Conservation (phyloP, 2,797 vertebrate genomes). For the Rhyacichthys aspro region DNA sequence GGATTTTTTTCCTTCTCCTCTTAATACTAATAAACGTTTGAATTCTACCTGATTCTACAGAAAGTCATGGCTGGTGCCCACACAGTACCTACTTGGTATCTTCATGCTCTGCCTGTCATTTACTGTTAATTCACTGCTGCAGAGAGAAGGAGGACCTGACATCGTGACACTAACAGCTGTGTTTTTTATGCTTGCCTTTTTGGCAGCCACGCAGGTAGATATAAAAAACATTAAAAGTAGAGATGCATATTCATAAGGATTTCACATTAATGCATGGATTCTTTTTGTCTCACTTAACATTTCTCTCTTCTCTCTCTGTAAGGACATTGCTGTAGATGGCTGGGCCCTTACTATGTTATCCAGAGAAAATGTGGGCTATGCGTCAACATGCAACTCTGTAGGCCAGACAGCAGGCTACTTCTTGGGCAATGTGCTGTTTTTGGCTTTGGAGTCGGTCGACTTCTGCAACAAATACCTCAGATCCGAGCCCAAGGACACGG, state of each 20-base stretch:
- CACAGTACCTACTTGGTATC: slow-evolving; percentile 92
- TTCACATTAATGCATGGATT: neutral
- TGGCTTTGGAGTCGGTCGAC: slow-evolving; percentile 93
- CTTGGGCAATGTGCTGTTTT: slow-evolving; percentile 95
- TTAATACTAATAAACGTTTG: neutral
- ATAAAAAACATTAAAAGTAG: neutral
- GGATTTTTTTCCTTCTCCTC: neutral
- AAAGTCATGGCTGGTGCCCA: slow-evolving; percentile 98
- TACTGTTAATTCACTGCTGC: slow-evolving; percentile 86
- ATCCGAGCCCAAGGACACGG: slow-evolving; percentile 84
- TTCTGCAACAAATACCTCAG: slow-evolving; percentile 99
- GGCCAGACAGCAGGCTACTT: slow-evolving; percentile 98
- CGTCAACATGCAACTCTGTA: slow-evolving; percentile 98
- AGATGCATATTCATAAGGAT: neutral
- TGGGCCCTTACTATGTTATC: slow-evolving; percentile 99
- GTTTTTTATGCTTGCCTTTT: slow-evolving; percentile 95
- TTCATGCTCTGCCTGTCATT: slow-evolving; percentile 94
- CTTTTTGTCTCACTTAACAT: no score
- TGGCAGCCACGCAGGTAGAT: slow-evolving; percentile 90
- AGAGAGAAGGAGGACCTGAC: slow-evolving; percentile 80
- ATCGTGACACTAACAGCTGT: slow-evolving; percentile 87
- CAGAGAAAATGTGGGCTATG: slow-evolving; percentile 95
- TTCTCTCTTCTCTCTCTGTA: slow-evolving; percentile 45
- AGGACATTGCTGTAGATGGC: slow-evolving; percentile 96
- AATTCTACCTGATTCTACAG: slow-evolving; percentile 48